Conservation (phyloP, 2,888 invertebrate genomes). For the Lysandra bellargus region DNA sequence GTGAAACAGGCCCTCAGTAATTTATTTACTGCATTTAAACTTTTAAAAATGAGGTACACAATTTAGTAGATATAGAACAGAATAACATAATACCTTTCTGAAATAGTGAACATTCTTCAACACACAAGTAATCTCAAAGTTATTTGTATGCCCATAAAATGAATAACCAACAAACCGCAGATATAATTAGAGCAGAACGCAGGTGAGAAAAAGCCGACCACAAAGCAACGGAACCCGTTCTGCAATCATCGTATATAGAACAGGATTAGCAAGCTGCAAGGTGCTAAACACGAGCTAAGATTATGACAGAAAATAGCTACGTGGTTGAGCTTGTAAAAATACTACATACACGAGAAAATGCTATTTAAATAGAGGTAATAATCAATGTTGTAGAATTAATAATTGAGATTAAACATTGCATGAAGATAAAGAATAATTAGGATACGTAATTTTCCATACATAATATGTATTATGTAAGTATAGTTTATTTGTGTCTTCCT, state of each 20-base stretch:
- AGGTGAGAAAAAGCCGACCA: constrained; percentile 66
- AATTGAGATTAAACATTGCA: too few relatives aligned
- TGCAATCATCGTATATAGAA: constrained; percentile 64
- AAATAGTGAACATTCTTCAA: constrained; percentile 18
- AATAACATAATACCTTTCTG: neutral
- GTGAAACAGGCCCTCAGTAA: too few relatives aligned
- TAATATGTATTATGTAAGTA: too few relatives aligned
- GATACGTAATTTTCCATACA: neutral
- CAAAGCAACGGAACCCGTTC: constrained; percentile 58
- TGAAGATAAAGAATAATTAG: neutral
- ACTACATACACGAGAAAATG: neutral
- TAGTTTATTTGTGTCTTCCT: too few relatives aligned
- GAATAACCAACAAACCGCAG: constrained; percentile 30
- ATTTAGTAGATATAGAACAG: neutral
- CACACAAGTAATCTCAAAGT: neutral
- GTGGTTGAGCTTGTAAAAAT: neutral
- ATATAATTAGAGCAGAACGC: constrained; percentile 61
- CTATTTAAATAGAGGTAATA: too few relatives aligned
- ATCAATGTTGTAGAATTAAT: neutral
- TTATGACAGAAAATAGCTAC: neutral
- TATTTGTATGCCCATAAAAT: constrained; percentile 31
- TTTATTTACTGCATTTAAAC: too few relatives aligned
- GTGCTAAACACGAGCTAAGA: constrained; percentile 13
- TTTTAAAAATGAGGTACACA: neutral
- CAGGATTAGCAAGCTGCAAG: constrained; percentile 52